Percentiles rank a stretch among this genome's conserved stretches.
phyloP scores from a whole-genome alignment of 2,797 vertebrate genomes.

The Cuniculus paca region DNA sequence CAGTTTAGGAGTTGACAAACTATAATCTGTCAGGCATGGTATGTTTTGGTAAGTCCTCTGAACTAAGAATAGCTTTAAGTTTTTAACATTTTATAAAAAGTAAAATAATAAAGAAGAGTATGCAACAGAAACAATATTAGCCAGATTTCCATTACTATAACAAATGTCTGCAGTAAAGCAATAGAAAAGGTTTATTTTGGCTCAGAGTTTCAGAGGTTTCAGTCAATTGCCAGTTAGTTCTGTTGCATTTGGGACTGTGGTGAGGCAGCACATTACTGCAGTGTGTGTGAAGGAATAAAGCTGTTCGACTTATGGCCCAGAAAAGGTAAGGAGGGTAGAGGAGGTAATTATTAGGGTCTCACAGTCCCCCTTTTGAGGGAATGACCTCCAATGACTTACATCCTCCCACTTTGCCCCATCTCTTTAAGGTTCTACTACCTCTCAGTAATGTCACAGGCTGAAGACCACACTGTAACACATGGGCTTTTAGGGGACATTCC shows the following conservation, averaged over 20 bases:
- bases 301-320: background rate
- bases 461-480: background rate
- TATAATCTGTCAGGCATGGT: background rate
- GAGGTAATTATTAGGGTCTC: no score
- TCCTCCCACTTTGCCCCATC: no score
- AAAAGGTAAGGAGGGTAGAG: background rate
- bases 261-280: background rate
- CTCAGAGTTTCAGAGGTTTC: background rate
- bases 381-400: no score
- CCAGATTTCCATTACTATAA: background rate
- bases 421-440: background rate
- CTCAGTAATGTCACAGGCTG: background rate
- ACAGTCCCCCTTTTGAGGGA: background rate
- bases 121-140: background rate
- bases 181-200: background rate
- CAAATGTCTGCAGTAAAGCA: background rate
- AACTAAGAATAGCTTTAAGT: background rate
- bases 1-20: background rate
- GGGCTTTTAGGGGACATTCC: background rate
- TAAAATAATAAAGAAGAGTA: slow-evolving; percentile 5
- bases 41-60: background rate
- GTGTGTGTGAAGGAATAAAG: background rate
- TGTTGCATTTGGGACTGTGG: background rate
- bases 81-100: slow-evolving; percentile 4
- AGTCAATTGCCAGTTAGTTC: background rate